Evolutionary conservation across 2,888 invertebrate species (phyloP).

Genomic region (Deroplatys truncata): DNA sequence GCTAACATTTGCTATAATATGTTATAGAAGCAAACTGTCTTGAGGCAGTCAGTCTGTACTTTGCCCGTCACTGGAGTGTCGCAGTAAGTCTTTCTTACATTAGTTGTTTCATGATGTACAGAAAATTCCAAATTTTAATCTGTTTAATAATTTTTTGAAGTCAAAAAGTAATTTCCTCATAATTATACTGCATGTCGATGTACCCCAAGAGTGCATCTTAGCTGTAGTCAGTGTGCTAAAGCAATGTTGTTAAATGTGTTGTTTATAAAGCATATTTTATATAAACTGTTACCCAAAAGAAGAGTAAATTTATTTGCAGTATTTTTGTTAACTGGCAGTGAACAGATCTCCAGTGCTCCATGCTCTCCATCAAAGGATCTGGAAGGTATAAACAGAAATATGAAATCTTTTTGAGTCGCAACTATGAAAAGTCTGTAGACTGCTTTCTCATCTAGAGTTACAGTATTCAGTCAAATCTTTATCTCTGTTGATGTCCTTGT

Average conservation of each 20-base stretch:
- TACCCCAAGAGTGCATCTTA: background rate
- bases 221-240: background rate
- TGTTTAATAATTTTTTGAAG: background rate
- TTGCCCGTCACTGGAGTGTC: background rate
- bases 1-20: background rate
- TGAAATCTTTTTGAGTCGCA: background rate
- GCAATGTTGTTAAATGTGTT: background rate
- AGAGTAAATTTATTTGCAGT: no score
- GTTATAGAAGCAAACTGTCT: background rate
- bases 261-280: no score
- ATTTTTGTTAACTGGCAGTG: background rate
- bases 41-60: background rate
- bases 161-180: no score
- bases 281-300: background rate
- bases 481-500: no score
- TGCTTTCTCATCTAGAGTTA: no score
- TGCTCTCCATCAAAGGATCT: background rate
- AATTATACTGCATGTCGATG: background rate
- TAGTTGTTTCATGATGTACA: background rate
- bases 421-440: slow-evolving; percentile 15
- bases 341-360: background rate
- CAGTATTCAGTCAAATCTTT: no score
- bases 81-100: slow-evolving; percentile 16
- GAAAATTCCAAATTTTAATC: background rate
- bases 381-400: background rate